These are phyloP conservation scores for Drosophila tristis DNA, from an alignment of 1,140 invertebrate genomes.

Conservation along the genomic window DNA sequence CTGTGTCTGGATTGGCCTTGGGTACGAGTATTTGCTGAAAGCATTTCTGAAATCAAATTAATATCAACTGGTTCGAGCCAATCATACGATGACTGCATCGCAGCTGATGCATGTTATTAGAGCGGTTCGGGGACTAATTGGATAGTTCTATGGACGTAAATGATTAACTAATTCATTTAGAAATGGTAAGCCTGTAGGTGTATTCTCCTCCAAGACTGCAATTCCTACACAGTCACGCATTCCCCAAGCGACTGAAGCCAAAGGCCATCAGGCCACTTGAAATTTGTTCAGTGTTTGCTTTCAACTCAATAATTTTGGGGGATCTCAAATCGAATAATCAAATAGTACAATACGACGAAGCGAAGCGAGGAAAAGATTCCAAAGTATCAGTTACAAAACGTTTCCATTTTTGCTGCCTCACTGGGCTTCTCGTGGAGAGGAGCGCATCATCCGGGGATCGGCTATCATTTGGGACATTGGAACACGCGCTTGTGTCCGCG, in stretches of 20 bases:
- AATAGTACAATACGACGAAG: slow-evolving; percentile 11
- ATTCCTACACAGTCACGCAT: slow-evolving; percentile 15
- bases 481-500: slow-evolving; percentile 65
- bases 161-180: slow-evolving; percentile 1
- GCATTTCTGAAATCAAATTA: slow-evolving; percentile 47
- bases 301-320: slow-evolving; percentile 21
- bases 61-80: slow-evolving; percentile 27
- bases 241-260: slow-evolving; percentile 15
- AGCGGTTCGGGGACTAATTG: neutral
- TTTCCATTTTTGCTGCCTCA: slow-evolving; percentile 77
- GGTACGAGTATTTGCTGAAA: slow-evolving; percentile 34
- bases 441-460: slow-evolving; percentile 58
- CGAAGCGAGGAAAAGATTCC: slow-evolving; percentile 31
- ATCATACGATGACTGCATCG: neutral
- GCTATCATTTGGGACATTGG: slow-evolving; percentile 70
- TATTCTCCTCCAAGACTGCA: slow-evolving; percentile 1
- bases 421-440: slow-evolving; percentile 36
- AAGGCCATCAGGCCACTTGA: slow-evolving; percentile 35
- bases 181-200: neutral
- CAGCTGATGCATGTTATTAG: slow-evolving; percentile 21
- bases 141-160: neutral
- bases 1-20: slow-evolving; percentile 30
- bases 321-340: too few relatives aligned
- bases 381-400: slow-evolving; percentile 77
- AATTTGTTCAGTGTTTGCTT: slow-evolving; percentile 40